Percentiles rank a stretch among this genome's conserved stretches.
Evolutionary conservation across 2,888 invertebrate species (phyloP).

Genomic region (Cephus pulcher): DNA sequence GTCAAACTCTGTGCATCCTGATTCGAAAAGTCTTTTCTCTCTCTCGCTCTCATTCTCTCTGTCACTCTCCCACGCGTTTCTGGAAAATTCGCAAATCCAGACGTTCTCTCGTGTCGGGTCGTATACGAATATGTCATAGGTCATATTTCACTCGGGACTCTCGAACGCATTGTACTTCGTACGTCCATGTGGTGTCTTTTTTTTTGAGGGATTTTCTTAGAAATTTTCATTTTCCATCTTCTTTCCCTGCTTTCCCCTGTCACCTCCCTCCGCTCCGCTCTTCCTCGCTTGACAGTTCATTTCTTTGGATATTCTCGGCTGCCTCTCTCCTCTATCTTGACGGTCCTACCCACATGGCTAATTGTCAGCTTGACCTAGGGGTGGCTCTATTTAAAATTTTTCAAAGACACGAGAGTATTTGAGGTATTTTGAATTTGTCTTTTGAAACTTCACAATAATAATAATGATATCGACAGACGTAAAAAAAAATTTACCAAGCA

Average conservation of each 20-base stretch:
- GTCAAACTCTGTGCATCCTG: too few relatives aligned
- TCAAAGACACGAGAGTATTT: too few relatives aligned
- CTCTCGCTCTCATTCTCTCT: too few relatives aligned
- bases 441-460: slow-evolving; percentile 1
- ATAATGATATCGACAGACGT: background rate
- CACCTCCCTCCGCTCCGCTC: slow-evolving; percentile 25
- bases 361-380: slow-evolving; percentile 39
- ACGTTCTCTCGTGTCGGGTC: too few relatives aligned
- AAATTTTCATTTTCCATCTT: background rate
- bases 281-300: slow-evolving; percentile 39
- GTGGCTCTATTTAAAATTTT: slow-evolving; percentile 37
- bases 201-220: too few relatives aligned
- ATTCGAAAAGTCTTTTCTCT: too few relatives aligned
- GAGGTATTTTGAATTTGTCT: background rate
- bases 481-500: background rate
- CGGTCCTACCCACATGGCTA: slow-evolving; percentile 35
- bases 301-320: slow-evolving; percentile 52
- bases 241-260: slow-evolving; percentile 20
- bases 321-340: slow-evolving; percentile 2
- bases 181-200: too few relatives aligned
- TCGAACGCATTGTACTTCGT: too few relatives aligned
- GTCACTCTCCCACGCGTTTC: too few relatives aligned
- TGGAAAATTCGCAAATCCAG: too few relatives aligned
- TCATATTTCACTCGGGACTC: too few relatives aligned
- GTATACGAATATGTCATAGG: too few relatives aligned